These are phyloP conservation scores for Natrix natrix DNA, from an alignment of 2,797 vertebrate species.

Conservation along the genomic window DNA sequence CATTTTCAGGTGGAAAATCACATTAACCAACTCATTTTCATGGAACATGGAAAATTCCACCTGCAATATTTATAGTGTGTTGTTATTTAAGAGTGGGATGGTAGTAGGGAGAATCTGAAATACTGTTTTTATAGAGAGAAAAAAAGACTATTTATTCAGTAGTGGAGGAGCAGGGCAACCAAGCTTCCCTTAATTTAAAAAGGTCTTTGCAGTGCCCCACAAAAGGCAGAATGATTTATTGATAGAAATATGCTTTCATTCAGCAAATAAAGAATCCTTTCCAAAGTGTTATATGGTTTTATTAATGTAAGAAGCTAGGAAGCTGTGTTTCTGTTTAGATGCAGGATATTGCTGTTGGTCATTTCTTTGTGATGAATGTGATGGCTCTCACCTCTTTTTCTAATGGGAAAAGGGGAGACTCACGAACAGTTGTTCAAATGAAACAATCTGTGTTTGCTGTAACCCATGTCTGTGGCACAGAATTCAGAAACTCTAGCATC, in stretches of 20 bases:
- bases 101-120: conserved; percentile 27
- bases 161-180: conserved; percentile 23
- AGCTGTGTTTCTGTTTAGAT: conserved; percentile 17
- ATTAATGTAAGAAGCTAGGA: conserved; percentile 45
- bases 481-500: neutral
- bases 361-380: conserved; percentile 29
- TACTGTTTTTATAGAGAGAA: conserved; percentile 45
- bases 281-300: conserved; percentile 39
- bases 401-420: neutral
- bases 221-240: conserved; percentile 49
- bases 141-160: conserved; percentile 58
- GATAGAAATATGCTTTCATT: conserved; percentile 43
- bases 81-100: conserved; percentile 17
- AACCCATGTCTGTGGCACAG: neutral
- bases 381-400: conserved; percentile 4
- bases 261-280: conserved; percentile 49
- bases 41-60: conserved; percentile 57
- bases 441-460: neutral
- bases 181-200: conserved; percentile 54
- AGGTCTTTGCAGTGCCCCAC: neutral
- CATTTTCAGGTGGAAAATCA: conserved; percentile 55
- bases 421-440: neutral
- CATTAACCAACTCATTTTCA: conserved; percentile 28
- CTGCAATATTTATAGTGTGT: conserved; percentile 8
- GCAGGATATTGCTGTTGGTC: conserved; percentile 40